phyloP scores from a whole-genome alignment of 2,113 vertebrate genomes.

The Strigops habroptila region DNA sequence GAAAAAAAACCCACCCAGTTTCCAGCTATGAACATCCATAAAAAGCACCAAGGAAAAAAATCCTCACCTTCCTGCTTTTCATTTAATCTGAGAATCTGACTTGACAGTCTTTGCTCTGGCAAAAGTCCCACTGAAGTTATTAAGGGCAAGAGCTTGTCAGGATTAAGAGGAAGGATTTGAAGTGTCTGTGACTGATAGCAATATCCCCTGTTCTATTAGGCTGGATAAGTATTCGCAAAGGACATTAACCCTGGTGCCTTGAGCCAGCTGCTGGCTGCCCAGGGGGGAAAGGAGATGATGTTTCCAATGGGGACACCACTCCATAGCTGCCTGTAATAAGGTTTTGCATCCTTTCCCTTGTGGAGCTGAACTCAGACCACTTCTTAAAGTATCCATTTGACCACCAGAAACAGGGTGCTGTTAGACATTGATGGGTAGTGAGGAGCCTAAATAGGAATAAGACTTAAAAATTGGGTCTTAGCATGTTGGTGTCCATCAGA shows the following conservation, averaged over 20 bases:
- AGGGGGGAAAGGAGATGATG: not conserved
- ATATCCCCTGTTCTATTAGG: conserved; percentile 34
- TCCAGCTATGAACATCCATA: conserved; percentile 32
- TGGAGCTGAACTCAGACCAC: not conserved
- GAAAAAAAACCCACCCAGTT: not conserved
- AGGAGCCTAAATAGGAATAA: not conserved
- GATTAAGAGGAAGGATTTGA: conserved; percentile 62
- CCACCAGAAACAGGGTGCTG: not conserved
- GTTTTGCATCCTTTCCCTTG: not conserved
- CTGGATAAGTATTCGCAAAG: not conserved
- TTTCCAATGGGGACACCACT: not conserved
- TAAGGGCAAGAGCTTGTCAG: conserved; percentile 63
- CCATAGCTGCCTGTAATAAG: not conserved
- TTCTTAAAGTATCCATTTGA: rapidly evolving
- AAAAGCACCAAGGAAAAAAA: conserved; percentile 14
- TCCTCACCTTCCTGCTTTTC: conserved; percentile 48
- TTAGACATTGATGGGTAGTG: rapidly evolving
- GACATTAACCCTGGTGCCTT: conserved; percentile 40
- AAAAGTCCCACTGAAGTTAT: conserved; percentile 64
- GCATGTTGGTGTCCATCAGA: not conserved
- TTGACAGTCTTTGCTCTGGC: conserved; percentile 59
- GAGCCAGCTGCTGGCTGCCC: conserved; percentile 21
- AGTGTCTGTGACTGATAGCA: conserved; percentile 57
- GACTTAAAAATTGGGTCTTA: not conserved
- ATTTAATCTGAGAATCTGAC: conserved; percentile 35